phyloP scores from a whole-genome alignment of 2,113 vertebrate species.

The Syrrhaptes paradoxus region DNA sequence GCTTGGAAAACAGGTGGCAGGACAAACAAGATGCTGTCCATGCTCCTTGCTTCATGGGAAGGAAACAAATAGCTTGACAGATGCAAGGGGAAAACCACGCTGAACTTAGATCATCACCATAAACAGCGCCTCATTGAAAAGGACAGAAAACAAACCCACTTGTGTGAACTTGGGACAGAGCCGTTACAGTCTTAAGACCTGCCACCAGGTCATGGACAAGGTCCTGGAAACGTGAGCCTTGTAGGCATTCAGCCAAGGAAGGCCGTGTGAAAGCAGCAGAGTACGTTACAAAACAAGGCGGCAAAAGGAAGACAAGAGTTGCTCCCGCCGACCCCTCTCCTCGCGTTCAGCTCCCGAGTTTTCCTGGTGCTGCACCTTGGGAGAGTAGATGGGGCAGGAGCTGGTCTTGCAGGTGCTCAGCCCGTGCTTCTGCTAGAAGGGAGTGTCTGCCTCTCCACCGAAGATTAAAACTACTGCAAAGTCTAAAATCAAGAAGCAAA shows the following conservation, averaged over 20 bases:
- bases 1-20: constrained; percentile 48
- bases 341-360: rapidly evolving
- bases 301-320: not conserved
- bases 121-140: not conserved
- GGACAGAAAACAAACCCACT: not conserved
- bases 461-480: not conserved
- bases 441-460: not conserved
- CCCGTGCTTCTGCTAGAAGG: not conserved
- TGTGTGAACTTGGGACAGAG: not conserved
- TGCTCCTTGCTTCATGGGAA: not conserved
- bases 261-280: not conserved
- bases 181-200: not conserved
- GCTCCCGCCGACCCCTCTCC: not conserved
- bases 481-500: not conserved
- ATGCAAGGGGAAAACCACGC: not conserved
- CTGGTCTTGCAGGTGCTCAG: not conserved
- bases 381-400: not conserved
- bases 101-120: not conserved
- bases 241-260: not conserved
- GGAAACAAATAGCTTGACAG: constrained; percentile 17
- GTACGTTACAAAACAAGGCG: not conserved
- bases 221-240: constrained; percentile 16
- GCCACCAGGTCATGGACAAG: not conserved
- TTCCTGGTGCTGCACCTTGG: not conserved
- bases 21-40: constrained; percentile 5